Evolutionary conservation across 2,113 vertebrate genomes (phyloP).

Genomic region (Zapus hudsonius): DNA sequence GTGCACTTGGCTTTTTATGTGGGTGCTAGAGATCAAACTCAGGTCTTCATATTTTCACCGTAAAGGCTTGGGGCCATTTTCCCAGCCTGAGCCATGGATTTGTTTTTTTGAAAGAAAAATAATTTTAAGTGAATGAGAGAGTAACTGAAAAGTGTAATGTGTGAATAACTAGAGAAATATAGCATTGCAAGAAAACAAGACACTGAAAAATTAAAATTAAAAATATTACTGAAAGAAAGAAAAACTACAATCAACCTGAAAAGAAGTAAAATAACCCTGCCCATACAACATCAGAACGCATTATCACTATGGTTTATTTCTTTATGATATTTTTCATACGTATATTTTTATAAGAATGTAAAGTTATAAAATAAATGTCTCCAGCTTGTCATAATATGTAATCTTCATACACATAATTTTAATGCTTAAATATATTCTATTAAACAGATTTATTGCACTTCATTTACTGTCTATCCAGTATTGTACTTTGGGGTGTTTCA

Average conservation of each 20-base stretch:
- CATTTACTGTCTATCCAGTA: neutral
- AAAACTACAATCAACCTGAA: constrained; percentile 25
- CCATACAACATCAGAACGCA: neutral
- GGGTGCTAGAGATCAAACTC: too few relatives aligned
- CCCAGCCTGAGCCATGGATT: neutral
- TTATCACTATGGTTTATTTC: neutral
- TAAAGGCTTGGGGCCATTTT: too few relatives aligned
- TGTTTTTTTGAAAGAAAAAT: neutral
- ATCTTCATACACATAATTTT: neutral
- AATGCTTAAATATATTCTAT: neutral
- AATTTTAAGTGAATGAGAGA: constrained; percentile 42
- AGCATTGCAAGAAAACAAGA: constrained; percentile 16
- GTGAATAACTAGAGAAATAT: neutral
- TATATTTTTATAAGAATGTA: neutral
- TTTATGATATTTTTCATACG: too few relatives aligned
- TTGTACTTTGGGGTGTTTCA: constrained; percentile 6
- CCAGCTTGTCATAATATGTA: neutral
- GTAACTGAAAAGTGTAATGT: neutral
- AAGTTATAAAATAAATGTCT: neutral
- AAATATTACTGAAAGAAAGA: constrained; percentile 27
- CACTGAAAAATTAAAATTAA: neutral
- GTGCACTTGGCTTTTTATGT: too few relatives aligned
- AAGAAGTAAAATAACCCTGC: neutral
- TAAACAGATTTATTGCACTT: neutral
- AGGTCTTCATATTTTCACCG: too few relatives aligned